phyloP scores from a whole-genome alignment of 2,797 vertebrate species.

The Gymnocypris eckloni region DNA sequence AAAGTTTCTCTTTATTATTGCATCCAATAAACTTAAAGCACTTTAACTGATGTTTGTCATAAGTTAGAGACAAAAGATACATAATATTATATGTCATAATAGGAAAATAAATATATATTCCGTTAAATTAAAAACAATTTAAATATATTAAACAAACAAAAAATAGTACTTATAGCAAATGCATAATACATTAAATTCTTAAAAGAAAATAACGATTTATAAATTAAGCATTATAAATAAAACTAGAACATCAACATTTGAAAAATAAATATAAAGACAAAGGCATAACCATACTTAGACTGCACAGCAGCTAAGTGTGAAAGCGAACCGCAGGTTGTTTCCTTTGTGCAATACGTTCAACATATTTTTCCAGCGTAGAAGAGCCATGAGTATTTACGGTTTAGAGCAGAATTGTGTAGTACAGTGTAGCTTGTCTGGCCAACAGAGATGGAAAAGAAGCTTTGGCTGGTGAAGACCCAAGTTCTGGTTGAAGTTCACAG shows the following conservation, averaged over 20 bases:
- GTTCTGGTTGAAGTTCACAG: background rate
- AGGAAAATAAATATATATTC: constrained; percentile 11
- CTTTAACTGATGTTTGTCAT: background rate
- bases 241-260: background rate
- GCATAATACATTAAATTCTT: background rate
- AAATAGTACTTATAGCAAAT: background rate
- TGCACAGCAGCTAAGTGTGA: constrained; percentile 9
- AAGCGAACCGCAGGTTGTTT: background rate
- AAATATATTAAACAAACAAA: background rate
- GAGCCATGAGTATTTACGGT: background rate
- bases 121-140: background rate
- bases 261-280: background rate
- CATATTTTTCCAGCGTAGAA: background rate
- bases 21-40: background rate
- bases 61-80: background rate
- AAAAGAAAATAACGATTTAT: background rate
- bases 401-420: background rate
- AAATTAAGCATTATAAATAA: background rate
- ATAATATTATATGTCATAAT: background rate
- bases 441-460: background rate
- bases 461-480: background rate
- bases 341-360: background rate
- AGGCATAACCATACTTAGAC: background rate
- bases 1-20: background rate
- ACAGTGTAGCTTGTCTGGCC: background rate